Conservation (phyloP, 2,888 invertebrate species). For the Ochlodes sylvanus region DNA sequence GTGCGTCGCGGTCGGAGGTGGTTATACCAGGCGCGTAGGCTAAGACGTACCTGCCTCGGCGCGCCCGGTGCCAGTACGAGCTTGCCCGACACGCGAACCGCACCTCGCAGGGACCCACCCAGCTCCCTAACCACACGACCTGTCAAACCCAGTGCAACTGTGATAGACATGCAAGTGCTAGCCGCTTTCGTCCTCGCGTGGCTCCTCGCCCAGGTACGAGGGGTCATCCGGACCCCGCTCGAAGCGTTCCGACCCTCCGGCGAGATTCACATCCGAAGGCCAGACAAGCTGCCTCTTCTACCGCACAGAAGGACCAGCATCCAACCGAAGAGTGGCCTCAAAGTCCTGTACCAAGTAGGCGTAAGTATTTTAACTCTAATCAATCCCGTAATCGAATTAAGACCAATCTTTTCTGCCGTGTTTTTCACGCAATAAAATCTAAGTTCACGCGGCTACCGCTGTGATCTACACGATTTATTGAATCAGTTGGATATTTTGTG, state of each 20-base stretch:
- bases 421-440: background rate
- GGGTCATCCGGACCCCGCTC: constrained; percentile 81
- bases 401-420: no score
- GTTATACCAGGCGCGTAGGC: constrained; percentile 82
- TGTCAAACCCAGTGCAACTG: constrained; percentile 33
- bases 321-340: constrained; percentile 81
- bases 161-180: constrained; percentile 71
- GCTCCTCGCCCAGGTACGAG: constrained; percentile 67
- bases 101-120: constrained; percentile 55
- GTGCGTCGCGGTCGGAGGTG: constrained; percentile 66
- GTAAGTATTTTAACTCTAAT: constrained; percentile 77
- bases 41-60: constrained; percentile 77
- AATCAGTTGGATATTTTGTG: no score
- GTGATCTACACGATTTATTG: no score
- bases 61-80: constrained; percentile 73
- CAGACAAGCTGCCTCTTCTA: constrained; percentile 73
- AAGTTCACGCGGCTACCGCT: background rate
- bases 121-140: constrained; percentile 41
- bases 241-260: constrained; percentile 83
- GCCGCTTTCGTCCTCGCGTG: constrained; percentile 69
- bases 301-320: constrained; percentile 81
- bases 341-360: constrained; percentile 90
- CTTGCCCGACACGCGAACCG: constrained; percentile 68
- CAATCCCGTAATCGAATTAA: background rate
- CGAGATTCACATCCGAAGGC: constrained; percentile 77